A percentile compares a stretch with the other conserved stretches of the same genome.
Conservation (phyloP, 92 coral and sea anemone species). For the Hydrozoanthus gracilis region DNA sequence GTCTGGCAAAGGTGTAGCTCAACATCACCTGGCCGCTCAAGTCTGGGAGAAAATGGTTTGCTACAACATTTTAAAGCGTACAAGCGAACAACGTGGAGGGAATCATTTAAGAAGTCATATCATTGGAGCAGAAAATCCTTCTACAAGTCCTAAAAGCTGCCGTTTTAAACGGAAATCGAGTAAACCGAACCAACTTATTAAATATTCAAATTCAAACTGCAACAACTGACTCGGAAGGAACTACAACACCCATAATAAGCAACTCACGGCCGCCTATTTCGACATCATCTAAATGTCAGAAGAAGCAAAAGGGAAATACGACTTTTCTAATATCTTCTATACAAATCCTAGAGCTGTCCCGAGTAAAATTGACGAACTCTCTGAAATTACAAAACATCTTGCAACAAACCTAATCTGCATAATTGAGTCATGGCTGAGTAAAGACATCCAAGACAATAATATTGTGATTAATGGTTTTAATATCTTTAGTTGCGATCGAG, state of each 20-base stretch:
- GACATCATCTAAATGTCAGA: constrained; percentile 24
- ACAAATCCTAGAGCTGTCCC: constrained; percentile 26
- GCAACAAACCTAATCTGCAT: constrained; percentile 21
- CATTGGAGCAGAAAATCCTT: constrained; percentile 13
- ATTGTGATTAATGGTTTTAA: too few species aligned
- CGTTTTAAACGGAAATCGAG: constrained; percentile 14
- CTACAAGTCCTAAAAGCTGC: constrained; percentile 20
- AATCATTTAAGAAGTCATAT: constrained; percentile 15
- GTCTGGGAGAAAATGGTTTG: constrained; percentile 19
- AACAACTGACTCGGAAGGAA: constrained; percentile 12
- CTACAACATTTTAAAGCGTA: constrained; percentile 12
- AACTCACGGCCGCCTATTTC: background rate
- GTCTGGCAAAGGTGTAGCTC: background rate
- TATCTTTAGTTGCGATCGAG: constrained; percentile 35
- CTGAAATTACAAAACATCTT: constrained; percentile 17
- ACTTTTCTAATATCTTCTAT: constrained; percentile 38
- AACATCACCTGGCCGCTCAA: constrained; percentile 4
- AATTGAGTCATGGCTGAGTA: constrained; percentile 6
- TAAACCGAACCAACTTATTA: constrained; percentile 36
- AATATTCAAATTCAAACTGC: constrained; percentile 11
- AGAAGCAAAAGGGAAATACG: constrained; percentile 40
- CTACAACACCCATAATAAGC: background rate
- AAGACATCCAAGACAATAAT: constrained; percentile 21
- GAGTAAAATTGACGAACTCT: constrained; percentile 10
- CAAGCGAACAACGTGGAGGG: constrained; percentile 21